Evolutionary conservation across 1,140 invertebrate genomes (phyloP), one percentile per base, ranked within the genome.

Genomic region (Cylas formicarius): DNA sequence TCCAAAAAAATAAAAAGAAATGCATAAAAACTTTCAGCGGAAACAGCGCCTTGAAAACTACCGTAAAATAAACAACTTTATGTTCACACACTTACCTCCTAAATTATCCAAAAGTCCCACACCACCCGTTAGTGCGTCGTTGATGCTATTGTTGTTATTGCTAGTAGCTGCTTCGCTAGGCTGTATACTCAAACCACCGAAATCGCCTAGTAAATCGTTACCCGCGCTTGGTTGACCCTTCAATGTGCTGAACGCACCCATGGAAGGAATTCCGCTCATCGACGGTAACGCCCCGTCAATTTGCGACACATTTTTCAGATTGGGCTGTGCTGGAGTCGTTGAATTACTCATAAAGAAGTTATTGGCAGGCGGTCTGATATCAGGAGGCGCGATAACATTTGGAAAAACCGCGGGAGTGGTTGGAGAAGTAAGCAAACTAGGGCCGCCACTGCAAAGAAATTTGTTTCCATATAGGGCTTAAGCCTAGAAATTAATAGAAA

Each of bases 201-300:
- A 71, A 29, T 77, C 77, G 1, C 74, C 70, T 24, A 81, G 55
- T 40, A 81, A 67, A 67, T 81, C 78, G 7, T 67, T 62, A 39
- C 38, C 31, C n/a, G n/a, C n/a, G n/a, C n/a, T n/a, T n/a, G n/a
- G n/a, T n/a, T n/a, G n/a, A n/a, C n/a, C n/a, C n/a, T n/a, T n/a
- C n/a, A n/a, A n/a, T n/a, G n/a, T n/a, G n/a, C n/a, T n/a, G n/a
- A n/a, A n/a, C n/a, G n/a, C n/a, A n/a, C n/a, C n/a, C n/a, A n/a
- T n/a, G n/a, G n/a, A n/a, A n/a, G n/a, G n/a, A n/a, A n/a, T n/a
- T n/a, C n/a, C n/a, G n/a, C n/a, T n/a, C n/a, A n/a, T n/a, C n/a
- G n/a, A n/a, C n/a, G n/a, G n/a, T n/a, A n/a, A n/a, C n/a, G n/a
- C n/a, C n/a, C n/a, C n/a, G n/a, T n/a, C n/a, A n/a, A n/a, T n/a